Base-by-base conservation (phyloP, 2,113 vertebrate genomes). In the Amia ocellicauda region DNA sequence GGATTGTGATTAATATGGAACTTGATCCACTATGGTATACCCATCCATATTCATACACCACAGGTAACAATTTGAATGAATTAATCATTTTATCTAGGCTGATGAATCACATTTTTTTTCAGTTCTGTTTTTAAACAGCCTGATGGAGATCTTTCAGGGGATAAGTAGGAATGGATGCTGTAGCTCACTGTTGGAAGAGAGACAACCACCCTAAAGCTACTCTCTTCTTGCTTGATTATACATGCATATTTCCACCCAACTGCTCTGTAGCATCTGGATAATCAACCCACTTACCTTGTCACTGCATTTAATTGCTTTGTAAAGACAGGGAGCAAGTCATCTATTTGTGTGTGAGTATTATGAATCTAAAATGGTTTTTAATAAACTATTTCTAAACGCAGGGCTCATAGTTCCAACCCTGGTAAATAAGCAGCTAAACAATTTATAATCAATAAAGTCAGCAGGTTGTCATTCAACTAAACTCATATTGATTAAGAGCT, bases 1-100 rank as follows among this genome's bases (percentile, higher is more conserved):
- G 60, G 42, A 11, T 53, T 53, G 52, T 73, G 72, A 83, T 83
- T 75, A 68, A 78, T 51, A 62, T 16, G 19, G 28, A 58, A 14
- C 67, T 20, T 64, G 70, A 81, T 77, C 47, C 51, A 3, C 55
- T 49, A 20, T 50, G 73, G 71, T 72, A 70, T 31, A 14, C 69
- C 64, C 52, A 75, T 85, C 65, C 72, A 83, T 78, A 74, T 76
- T 79, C 66, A 78, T 77, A 55, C 63, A 64, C 36, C 66, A 41
- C 65, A 58, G 36, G 29, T 62, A 28, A 66, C 61, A 78, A 80
- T 73, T 20, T 23, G 63, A 69, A 71, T 62, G 63, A 70, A 80
- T 85, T 76, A 67, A 77, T 83, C 75, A 83, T 68, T 27, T 54
- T 63, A 66, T 52, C 45, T 56, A 70, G 52, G 65, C 62, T 62